A percentile compares a stretch with the other conserved stretches of the same genome.
Conservation (phyloP, 2,797 vertebrate genomes). For the Mastacembelus armatus region DNA sequence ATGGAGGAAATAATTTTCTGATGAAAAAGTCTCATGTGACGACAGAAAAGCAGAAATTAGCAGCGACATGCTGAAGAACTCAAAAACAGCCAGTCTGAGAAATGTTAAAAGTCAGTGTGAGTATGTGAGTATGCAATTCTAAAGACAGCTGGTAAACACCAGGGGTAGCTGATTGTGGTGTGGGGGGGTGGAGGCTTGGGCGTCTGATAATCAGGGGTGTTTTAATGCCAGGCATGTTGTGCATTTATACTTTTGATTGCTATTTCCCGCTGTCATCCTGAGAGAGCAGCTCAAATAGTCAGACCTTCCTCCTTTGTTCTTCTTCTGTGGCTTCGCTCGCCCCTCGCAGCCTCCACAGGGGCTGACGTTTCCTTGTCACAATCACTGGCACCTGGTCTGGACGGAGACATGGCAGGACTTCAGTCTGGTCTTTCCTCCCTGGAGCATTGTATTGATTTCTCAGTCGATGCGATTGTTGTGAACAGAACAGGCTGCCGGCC, state of each 20-base stretch:
- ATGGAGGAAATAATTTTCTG: too few species aligned
- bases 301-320: not conserved
- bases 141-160: not conserved
- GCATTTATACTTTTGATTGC: not conserved
- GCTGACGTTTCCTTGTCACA: conserved; percentile 34
- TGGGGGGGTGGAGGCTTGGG: not conserved
- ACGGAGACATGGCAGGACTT: conserved; percentile 38
- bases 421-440: conserved; percentile 38
- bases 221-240: too few species aligned
- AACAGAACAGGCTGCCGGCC: conserved; percentile 9
- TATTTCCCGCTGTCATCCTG: not conserved
- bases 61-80: not conserved
- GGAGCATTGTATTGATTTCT: conserved; percentile 52
- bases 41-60: too few species aligned
- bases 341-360: conserved; percentile 12
- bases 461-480: conserved; percentile 45
- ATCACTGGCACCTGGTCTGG: conserved; percentile 34
- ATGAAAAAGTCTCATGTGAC: too few species aligned
- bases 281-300: not conserved
- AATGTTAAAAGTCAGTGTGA: not conserved
- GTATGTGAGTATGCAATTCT: too few species aligned
- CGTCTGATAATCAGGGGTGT: too few species aligned
- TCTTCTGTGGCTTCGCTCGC: conserved; percentile 6
- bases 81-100: not conserved
- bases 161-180: not conserved